Base-by-base conservation (phyloP, 2,113 vertebrate genomes). In the Noturus placidus region DNA sequence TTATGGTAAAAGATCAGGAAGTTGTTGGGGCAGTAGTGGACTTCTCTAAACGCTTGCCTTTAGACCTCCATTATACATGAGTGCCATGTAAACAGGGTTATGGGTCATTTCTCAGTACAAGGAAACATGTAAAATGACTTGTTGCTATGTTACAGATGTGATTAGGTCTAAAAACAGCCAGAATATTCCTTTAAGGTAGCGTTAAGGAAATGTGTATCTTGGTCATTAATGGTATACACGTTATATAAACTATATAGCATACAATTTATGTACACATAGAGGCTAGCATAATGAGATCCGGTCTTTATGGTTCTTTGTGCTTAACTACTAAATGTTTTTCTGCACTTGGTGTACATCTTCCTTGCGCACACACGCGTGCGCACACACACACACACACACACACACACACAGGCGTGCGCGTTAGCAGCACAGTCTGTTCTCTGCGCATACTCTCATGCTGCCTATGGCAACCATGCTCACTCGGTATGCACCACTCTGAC, bases 391-490 rank as follows among this genome's bases (percentile, higher is more conserved):
- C 38, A 42, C 38, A 42, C 38, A 42, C 38, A 42, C 38, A 42
- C 38, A 42, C 38, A 42, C 38, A 42, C 38, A 42, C 38, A 42
- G 3, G 9, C 65, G 35, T 65, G 19, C 19, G 27, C 30, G 3
- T 42, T 56, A 86, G 50, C 85, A 79, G 74, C 65, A 54, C 61
- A 70, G 30, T 33, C 77, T 86, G 19, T 8, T 38, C 76, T 67
- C 59, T 27, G 46, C 63, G 30, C 63, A 27, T 50, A 33, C 7
- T 42, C 85, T 80, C 63, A 79, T 54, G 77, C 61, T 81, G 85
- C 52, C 77, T 69, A 70, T 38, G 22, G 85, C 85, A 81, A 87
- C 85, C 77, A 13, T 13, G 19, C 85, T 85, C 83, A 11, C 85
- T 85, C 83, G 22, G 50, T 57, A 85, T 63, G 63, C 50, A 57